Conservation (phyloP, 2,888 invertebrate species). For the Pantelozetes paolii region DNA sequence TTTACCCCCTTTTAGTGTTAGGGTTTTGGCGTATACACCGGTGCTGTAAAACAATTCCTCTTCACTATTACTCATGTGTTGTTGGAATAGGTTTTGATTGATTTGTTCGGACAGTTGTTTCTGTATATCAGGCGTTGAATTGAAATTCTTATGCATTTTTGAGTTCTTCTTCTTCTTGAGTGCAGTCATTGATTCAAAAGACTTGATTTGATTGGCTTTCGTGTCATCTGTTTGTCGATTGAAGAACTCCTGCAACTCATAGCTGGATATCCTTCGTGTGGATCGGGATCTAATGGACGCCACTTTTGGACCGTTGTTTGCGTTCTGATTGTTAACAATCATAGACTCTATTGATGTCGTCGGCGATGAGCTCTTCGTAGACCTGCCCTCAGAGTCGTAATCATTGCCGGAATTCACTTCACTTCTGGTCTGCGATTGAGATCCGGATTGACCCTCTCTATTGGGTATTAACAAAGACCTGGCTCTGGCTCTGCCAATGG, state of each 20-base stretch:
- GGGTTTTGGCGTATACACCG: slow-evolving; percentile 26
- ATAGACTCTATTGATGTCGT: slow-evolving; percentile 39
- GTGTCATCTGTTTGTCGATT: slow-evolving; percentile 69
- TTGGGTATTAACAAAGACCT: slow-evolving; percentile 67
- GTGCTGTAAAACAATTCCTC: slow-evolving; percentile 22
- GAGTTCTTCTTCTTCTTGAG: slow-evolving; percentile 37
- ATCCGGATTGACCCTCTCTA: slow-evolving; percentile 5
- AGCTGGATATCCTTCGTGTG: slow-evolving; percentile 77
- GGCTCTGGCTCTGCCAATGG: slow-evolving; percentile 84
- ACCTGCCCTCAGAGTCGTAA: slow-evolving; percentile 49
- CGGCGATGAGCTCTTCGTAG: slow-evolving; percentile 43
- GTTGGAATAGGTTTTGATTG: neutral
- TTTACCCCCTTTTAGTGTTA: slow-evolving; percentile 40
- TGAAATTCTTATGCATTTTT: slow-evolving; percentile 70
- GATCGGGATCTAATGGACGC: slow-evolving; percentile 62
- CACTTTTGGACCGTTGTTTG: slow-evolving; percentile 59
- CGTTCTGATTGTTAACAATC: slow-evolving; percentile 16
- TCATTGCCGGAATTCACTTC: slow-evolving; percentile 50
- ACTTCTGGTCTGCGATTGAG: neutral
- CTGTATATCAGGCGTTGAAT: slow-evolving; percentile 73
- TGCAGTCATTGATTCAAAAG: slow-evolving; percentile 50
- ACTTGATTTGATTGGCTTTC: slow-evolving; percentile 73
- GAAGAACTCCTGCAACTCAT: slow-evolving; percentile 87
- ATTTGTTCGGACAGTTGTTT: slow-evolving; percentile 16
- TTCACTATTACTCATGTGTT: slow-evolving; percentile 35